Base-by-base conservation (phyloP, 2,888 invertebrate species). In the Polyploca ridens region DNA sequence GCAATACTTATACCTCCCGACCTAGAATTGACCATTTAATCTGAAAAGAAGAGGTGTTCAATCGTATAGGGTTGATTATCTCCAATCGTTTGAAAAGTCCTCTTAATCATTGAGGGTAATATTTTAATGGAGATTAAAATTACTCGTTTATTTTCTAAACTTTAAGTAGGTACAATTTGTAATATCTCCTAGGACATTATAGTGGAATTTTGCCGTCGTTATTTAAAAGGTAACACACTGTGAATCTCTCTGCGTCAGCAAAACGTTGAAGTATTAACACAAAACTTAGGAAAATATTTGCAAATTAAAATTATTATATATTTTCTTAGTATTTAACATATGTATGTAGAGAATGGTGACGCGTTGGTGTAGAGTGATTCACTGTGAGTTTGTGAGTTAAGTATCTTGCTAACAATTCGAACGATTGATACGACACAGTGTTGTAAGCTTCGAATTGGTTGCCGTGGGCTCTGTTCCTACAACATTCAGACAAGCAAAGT, bases 111-210 rank as follows among this genome's bases (percentile, higher is more conserved):
- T 49, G 7, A 49, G 49, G 16, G n/a, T 16, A 10, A n/a, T 44
- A 14, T 33, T 35, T 63, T 64, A 70, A 67, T 68, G 67, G 72
- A 73, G 72, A 68, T 75, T 69, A 64, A 66, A 67, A 67, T 69
- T 65, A 63, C 66, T 74, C 69, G 64, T 57, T 66, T 74, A 77
- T 78, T 78, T 81, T 73, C 78, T 85, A 86, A 88, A 78, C 70
- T 66, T 79, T 89, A 90, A 89, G 87, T 93, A 92, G 91, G 82
- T 85, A 82, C 86, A 90, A 90, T 88, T 90, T 85, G 83, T 88
- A 77, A 78, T 84, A 83, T 77, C 76, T 76, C 69, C 73, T 85
- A 83, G 83, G 83, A 79, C 82, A 75, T 86, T 86, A 83, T 90
- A 85, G 83, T 82, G 77, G 77, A 83, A 83, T 84, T 83, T 83